Evolutionary conservation across 2,888 invertebrate genomes (phyloP).

Genomic region (Rapana venosa): DNA sequence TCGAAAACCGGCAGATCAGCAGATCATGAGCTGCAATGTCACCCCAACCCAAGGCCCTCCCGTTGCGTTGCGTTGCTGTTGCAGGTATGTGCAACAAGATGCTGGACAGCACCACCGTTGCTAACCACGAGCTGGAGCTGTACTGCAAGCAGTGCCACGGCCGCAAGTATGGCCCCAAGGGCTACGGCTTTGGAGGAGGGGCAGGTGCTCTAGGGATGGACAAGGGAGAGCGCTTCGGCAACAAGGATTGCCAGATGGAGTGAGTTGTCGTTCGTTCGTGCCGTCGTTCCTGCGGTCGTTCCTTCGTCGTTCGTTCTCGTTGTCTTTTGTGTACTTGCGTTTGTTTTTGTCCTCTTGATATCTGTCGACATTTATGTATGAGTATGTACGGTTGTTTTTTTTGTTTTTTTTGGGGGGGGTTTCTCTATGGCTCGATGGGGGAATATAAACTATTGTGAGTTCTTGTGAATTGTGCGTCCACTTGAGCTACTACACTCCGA

Average conservation of each 20-base stretch:
- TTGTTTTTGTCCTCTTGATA: background rate
- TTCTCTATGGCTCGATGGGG: no score
- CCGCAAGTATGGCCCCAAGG: conserved; percentile 97
- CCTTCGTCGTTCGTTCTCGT: background rate
- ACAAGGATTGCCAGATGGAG: conserved; percentile 69
- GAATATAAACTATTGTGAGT: no score
- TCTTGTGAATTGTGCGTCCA: no score
- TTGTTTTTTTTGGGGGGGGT: no score
- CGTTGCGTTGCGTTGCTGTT: no score
- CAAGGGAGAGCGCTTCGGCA: conserved; percentile 84
- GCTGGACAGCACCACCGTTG: conserved; percentile 95
- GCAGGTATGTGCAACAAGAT: conserved; percentile 92
- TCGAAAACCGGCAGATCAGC: no score
- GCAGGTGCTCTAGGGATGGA: conserved; percentile 83
- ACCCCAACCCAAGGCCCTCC: no score
- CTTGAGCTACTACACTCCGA: no score
- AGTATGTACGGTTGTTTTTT: no score
- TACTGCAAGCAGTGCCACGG: conserved; percentile 98
- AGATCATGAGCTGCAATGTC: no score
- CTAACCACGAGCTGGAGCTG: conserved; percentile 94
- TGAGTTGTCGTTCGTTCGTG: conserved; percentile 47
- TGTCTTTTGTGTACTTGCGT: background rate
- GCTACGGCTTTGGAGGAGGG: conserved; percentile 96
- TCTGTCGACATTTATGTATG: no score
- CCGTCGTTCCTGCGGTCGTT: background rate